Evolutionary conservation across 2,797 vertebrate genomes (phyloP).

Genomic region (Dipus sagitta): DNA sequence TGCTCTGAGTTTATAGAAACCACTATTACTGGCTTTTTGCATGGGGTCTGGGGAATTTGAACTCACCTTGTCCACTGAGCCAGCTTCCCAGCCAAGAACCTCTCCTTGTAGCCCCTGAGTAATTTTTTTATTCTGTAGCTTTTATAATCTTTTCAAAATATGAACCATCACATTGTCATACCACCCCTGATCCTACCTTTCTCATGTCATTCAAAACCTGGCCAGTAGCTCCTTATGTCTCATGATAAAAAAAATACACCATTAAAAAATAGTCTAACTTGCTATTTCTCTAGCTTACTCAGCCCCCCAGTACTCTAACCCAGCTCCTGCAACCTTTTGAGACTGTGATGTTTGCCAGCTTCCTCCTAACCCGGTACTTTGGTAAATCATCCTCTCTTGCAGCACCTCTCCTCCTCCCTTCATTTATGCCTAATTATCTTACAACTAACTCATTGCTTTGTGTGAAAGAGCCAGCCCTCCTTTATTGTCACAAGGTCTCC

Average conservation of each 20-base stretch:
- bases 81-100: background rate
- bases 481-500: conserved; percentile 8
- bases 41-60: no score
- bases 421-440: conserved; percentile 53
- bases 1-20: no score
- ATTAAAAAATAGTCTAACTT: conserved; percentile 52
- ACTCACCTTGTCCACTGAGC: background rate
- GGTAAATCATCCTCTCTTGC: conserved; percentile 12
- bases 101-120: background rate
- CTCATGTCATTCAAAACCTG: conserved; percentile 25
- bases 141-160: conserved; percentile 52
- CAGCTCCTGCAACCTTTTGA: background rate
- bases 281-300: conserved; percentile 26
- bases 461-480: conserved; percentile 42
- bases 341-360: conserved; percentile 6
- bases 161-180: conserved; percentile 32
- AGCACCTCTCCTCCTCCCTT: background rate
- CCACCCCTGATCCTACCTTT: background rate
- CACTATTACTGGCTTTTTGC: no score
- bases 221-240: background rate
- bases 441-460: conserved; percentile 27
- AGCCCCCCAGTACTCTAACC: background rate
- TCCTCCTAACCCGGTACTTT: background rate
- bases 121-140: conserved; percentile 15
- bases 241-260: conserved; percentile 30